Base-by-base conservation (phyloP, 2,888 invertebrate genomes). In the Hyposoter dolosus region DNA sequence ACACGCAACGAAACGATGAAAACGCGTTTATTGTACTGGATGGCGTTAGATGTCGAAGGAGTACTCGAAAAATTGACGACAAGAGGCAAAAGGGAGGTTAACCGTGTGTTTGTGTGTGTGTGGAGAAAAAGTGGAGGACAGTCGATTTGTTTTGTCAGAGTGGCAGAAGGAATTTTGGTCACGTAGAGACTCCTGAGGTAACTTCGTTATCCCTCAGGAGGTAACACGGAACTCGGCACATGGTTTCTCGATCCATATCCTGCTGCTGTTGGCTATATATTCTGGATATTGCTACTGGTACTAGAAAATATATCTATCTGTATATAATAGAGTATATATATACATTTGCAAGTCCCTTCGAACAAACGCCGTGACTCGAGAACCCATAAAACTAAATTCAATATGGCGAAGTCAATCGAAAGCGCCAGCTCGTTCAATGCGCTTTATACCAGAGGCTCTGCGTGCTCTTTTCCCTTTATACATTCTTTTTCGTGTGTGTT, bases 361-460 rank as follows among this genome's bases (percentile, higher is more conserved):
- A 82, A 85, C 87, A 85, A 91, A 90, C 89, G 90, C 90, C 89
- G 90, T 91, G 89, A 91, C 90, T 93, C 91, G 91, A 92, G 92
- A 92, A 90, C 91, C 93, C 91, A 93, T 93, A 93, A 91, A 93
- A 93, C 91, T 91, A 93, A 93, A 93, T 90, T 93, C 93, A 93
- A 93, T 93, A 93, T 93, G 93, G 93, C 92, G 90, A 90, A 93
- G 93, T 93, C 93, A 93, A 93, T 93, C 92, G 92, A 92, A 91
- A 90, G 75, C 83, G 66, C 90, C 83, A 40, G 40, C 90, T 91
- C 90, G 91, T 91, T 91, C 91, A 60, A 53, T 63, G 82, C 83
- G 87, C 85, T 88, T 88, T 84, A 85, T 74, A 89, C 88, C 91
- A 90, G 89, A 90, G 89, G 88, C 3, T 56, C 60, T 87, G 82